Base-by-base conservation (phyloP, 2,797 vertebrate genomes). In the Melanotaenia parkinsoni region DNA sequence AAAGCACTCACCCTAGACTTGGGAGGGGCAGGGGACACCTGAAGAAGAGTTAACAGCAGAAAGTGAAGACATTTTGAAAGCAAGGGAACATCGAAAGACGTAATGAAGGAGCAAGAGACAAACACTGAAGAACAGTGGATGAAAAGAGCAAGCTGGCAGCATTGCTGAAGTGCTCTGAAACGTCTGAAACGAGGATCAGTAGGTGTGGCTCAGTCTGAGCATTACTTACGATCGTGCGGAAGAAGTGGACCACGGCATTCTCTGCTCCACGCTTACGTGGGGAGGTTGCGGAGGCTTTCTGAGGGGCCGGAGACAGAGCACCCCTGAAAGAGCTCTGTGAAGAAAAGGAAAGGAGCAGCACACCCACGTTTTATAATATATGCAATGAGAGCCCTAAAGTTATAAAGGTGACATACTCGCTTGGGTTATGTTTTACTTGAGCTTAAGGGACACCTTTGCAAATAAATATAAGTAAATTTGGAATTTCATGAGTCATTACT, bases 181-280 rank as follows among this genome's bases (percentile, higher is more conserved):
- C n/a, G 30, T 63, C 22, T 22, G 51, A n/a, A 45, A 28, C 11
- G 2, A n/a, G 58, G 35, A 18, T 14, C 22, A 10, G 57, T 2
- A 37, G 77, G 13, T 33, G 2, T 0, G 7, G 12, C 20, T 43
- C 16, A 0, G 3, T 38, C 5, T 4, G 10, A 63, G 57, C n/a
- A 9, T 72, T 69, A 96, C 97, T 97, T 93, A 99, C 98, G 26
- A 99, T 98, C 83, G 96, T 97, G 94, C 96, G 97, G 95, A 99
- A 98, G 96, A 99, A 99, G 83, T 97, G 96, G 81, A 97, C 95
- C 88, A 99, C 97, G 0, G 97, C 96, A 89, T 97, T 98, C 78
- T 99, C 98, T 0, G 95, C 95, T 38, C 94, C 95, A 43, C 96
- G 92, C 83, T 96, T 96, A 74, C 96, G 96, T 20, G 96, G 95